phyloP scores from a whole-genome alignment of 2,797 vertebrate genomes.

The Triplophysa yarkandensis region DNA sequence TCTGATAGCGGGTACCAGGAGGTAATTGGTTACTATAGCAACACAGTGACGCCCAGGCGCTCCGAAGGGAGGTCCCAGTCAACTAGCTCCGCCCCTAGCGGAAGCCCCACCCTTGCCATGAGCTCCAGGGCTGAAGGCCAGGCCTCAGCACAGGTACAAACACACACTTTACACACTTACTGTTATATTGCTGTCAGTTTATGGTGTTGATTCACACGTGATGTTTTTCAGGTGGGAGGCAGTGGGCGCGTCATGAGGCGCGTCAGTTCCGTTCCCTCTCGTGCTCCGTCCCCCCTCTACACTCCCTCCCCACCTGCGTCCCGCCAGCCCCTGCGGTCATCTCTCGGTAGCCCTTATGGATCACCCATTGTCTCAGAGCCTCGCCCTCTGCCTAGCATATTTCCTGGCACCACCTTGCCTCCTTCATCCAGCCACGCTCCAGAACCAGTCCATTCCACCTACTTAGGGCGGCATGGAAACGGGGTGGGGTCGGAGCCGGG shows the following conservation, averaged over 20 bases:
- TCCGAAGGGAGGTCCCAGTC: conserved; percentile 84
- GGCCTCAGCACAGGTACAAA: conserved; percentile 79
- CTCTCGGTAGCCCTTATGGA: conserved; percentile 88
- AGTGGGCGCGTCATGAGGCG: conserved; percentile 83
- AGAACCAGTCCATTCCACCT: conserved; percentile 66
- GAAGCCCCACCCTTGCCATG: conserved; percentile 78
- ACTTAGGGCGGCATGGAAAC: conserved; percentile 70
- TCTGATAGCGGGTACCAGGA: conserved; percentile 98
- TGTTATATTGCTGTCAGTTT: background rate
- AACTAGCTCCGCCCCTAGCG: conserved; percentile 79
- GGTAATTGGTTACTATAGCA: conserved; percentile 90
- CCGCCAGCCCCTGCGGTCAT: conserved; percentile 86
- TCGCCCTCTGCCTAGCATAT: conserved; percentile 78
- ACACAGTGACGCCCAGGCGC: conserved; percentile 85
- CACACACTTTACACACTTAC: conserved; percentile 30
- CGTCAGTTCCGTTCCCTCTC: conserved; percentile 91
- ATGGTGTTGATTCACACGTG: background rate
- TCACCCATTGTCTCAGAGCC: conserved; percentile 87
- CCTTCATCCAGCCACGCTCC: conserved; percentile 72
- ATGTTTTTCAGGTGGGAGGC: conserved; percentile 65
- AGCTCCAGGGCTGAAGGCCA: conserved; percentile 83
- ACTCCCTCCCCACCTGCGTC: conserved; percentile 82
- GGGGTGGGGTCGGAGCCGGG: conserved; percentile 66
- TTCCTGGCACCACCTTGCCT: conserved; percentile 87
- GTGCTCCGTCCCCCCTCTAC: conserved; percentile 91